Evolutionary conservation across 2,888 invertebrate species (phyloP).

Genomic region (Cremastinae sp.): DNA sequence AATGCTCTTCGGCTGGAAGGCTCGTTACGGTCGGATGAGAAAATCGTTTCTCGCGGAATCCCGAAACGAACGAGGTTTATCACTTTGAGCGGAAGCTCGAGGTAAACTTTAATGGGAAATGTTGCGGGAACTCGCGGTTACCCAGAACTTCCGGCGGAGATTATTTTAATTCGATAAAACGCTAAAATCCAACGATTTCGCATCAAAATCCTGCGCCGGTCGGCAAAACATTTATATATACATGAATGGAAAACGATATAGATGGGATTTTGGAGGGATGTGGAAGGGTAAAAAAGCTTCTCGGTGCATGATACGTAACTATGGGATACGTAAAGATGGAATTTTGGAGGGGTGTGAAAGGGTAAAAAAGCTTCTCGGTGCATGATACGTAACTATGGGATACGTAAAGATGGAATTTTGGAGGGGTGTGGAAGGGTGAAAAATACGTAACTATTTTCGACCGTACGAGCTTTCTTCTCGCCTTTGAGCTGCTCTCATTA

Average conservation of each 20-base stretch:
- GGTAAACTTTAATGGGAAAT: background rate
- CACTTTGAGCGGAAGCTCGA: background rate
- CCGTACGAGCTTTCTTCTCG: background rate
- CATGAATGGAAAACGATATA: conserved; percentile 17
- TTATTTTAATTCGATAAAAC: conserved; percentile 29
- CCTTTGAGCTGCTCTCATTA: background rate
- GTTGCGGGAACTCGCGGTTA: background rate
- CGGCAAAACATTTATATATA: conserved; percentile 18
- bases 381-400: conserved; percentile 20
- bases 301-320: conserved; percentile 22
- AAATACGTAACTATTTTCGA: conserved; percentile 31
- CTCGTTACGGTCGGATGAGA: no score
- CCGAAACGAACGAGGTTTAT: no score
- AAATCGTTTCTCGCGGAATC: no score
- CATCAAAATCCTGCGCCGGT: conserved; percentile 61
- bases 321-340: conserved; percentile 26
- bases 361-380: conserved; percentile 4
- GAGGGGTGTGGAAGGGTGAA: no score
- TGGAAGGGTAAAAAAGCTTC: background rate
- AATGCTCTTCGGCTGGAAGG: no score
- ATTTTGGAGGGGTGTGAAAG: no score
- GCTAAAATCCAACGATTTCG: conserved; percentile 57
- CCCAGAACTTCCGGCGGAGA: conserved; percentile 14
- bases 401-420: conserved; percentile 21
- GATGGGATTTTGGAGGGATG: no score